Evolutionary conservation across 2,888 invertebrate genomes (phyloP), one percentile per base, ranked within the genome.

Genomic region (Alviniconcha strummeri): DNA sequence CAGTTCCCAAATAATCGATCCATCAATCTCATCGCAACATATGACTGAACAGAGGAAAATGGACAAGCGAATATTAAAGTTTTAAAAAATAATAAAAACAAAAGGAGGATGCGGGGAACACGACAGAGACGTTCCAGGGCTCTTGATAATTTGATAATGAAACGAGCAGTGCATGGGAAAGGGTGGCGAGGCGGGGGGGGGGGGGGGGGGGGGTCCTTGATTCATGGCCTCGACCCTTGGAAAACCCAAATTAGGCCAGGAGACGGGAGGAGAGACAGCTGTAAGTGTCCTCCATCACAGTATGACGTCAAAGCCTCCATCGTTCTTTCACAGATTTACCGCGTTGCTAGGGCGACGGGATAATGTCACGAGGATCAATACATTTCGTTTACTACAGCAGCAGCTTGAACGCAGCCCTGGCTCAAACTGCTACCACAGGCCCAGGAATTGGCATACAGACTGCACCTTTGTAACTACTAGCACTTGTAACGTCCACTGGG

Each of bases 301-400:
- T 19, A 19, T 81, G 81, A 81, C 81, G 81, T 81, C 81, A 81
- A 81, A 15, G 8, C 69, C 52, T 15, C 71, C 69, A 80, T n/a
- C 36, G 13, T 19, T 15, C 69, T 72, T 56, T 55, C n/a, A 9
- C 52, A 52, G 79, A 79, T 71, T 80, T 80, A 80, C 67, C 64
- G 17, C 60, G 80, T 80, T 69, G 69, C 80, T n/a, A 80, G 5
- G 80, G 69, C 69, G 71, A 81, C 57, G n/a, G 56, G 69, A 15
- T 60, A 64, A 79, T 60, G 78, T 79, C 60, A 79, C 13, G 56
- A 11, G 17, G 64, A 79, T 79, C 78, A 64, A 79, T 79, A 17
- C 9, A 11, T 77, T 19, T 56, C 56, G 57, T 56, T 77, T 77
- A 74, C 74, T 52, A 52, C 74, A n/a, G 17, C 8, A 17, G n/a